Evolutionary conservation across 2,888 invertebrate species (phyloP), one percentile per base, ranked within the genome.

Genomic region (Caenorhabditis afra): DNA sequence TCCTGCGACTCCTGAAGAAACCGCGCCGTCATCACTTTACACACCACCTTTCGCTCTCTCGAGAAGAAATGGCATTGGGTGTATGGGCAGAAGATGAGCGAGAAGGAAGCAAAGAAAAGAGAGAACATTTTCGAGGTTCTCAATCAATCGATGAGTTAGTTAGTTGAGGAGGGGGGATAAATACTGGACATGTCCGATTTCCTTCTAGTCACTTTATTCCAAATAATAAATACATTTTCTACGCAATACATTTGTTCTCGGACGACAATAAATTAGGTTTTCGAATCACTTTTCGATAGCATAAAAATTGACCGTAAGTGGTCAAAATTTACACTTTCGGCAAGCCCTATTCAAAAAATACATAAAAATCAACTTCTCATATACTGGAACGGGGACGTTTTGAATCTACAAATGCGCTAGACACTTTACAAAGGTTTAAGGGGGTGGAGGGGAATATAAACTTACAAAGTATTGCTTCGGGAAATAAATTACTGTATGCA

Each of bases 21-120:
- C 45, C 49, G 57, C 73, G 73, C 73, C 73, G 73, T 73, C 73
- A 73, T 73, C 73, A 73, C 73, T 73, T 73, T 73, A 73, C 73
- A 73, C 73, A 64, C 23, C 57, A 45, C 62, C 35, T 59, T 18
- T 18, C 47, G 55, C 49, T 45, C 49, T 45, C 57, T 45, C 45
- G 53, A 52, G 49, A 71, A 71, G 64, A 41, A 52, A 53, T 53
- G 53, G 41, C 41, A 14, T 3, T 41, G 41, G 41, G 35, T n/a
- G 65, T 29, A 45, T 41, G 64, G 44, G 55, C 65, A 66, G 61
- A 53, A 70, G 70, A 70, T 61, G 71, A 62, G 61, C 53, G 35
- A 44, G 64, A 57, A n/a, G n/a, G n/a, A n/a, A n/a, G n/a, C n/a
- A n/a, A 58, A n/a, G 23, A 45, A 23, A 53, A 35, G 35, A 14